These are phyloP conservation scores for Cephus pygmeus DNA, from an alignment of 2,888 invertebrate genomes.

Conservation along the genomic window DNA sequence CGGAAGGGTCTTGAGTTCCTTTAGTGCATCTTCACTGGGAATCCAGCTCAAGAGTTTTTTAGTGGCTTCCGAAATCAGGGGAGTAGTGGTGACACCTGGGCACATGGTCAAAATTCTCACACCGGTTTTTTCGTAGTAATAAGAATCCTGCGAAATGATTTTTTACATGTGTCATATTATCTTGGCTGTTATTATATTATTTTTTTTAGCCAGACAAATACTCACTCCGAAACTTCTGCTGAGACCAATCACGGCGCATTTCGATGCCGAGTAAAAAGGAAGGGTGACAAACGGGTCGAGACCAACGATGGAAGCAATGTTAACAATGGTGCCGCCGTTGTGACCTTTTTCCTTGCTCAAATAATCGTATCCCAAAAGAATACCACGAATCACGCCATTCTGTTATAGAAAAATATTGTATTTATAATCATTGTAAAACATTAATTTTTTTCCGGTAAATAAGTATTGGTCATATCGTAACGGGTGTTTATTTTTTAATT, in stretches of 20 bases:
- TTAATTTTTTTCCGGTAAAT: too few relatives aligned
- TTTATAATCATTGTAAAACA: too few relatives aligned
- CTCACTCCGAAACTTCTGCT: constrained; percentile 67
- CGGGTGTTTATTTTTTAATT: too few relatives aligned
- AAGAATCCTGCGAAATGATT: constrained; percentile 34
- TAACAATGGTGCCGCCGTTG: constrained; percentile 71
- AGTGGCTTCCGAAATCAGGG: constrained; percentile 50
- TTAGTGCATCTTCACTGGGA: constrained; percentile 20
- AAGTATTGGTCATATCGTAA: too few relatives aligned
- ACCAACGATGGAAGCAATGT: constrained; percentile 71
- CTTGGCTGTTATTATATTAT: neutral
- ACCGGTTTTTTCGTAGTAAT: constrained; percentile 54
- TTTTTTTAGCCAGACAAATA: neutral
- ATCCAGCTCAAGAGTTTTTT: constrained; percentile 42
- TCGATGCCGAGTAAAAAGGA: constrained; percentile 70
- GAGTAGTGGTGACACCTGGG: constrained; percentile 60
- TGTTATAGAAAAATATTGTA: constrained; percentile 26
- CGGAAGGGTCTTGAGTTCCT: constrained; percentile 21
- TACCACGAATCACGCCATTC: constrained; percentile 67
- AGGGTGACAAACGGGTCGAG: constrained; percentile 63
- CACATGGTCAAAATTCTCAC: constrained; percentile 62
- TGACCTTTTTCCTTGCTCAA: constrained; percentile 71
- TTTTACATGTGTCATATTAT: too few relatives aligned
- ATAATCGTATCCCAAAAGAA: constrained; percentile 70
- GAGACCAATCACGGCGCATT: constrained; percentile 70